A percentile compares a stretch with the other conserved stretches of the same genome.
Conservation (phyloP, 2,888 invertebrate species). For the Drosophila koepferae region DNA sequence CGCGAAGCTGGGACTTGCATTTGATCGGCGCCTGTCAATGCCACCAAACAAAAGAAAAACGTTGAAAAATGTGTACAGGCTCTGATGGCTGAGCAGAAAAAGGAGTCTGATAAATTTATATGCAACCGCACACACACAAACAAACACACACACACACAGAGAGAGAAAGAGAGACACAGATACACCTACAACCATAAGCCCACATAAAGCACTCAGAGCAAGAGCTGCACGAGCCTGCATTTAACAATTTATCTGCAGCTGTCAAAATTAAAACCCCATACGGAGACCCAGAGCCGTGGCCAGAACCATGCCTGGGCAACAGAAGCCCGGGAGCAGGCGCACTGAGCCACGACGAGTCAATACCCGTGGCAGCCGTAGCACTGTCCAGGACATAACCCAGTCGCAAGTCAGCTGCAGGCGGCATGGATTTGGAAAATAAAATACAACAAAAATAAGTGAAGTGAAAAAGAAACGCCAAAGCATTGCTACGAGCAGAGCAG, state of each 20-base stretch:
- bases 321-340: constrained; percentile 35
- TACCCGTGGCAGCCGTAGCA: constrained; percentile 72
- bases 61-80: constrained; percentile 72
- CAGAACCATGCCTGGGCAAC: constrained; percentile 27
- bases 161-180: not conserved
- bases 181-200: constrained; percentile 71
- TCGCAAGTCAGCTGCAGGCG: constrained; percentile 78
- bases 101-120: constrained; percentile 72
- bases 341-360: constrained; percentile 76
- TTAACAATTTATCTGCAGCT: constrained; percentile 85
- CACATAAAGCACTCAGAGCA: constrained; percentile 75
- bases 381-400: constrained; percentile 72
- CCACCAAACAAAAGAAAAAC: constrained; percentile 74
- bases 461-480: constrained; percentile 19
- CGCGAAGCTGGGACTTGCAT: constrained; percentile 52
- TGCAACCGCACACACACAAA: constrained; percentile 56
- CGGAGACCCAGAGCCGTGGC: constrained; percentile 58
- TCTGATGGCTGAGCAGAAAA: constrained; percentile 64
- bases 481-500: not conserved
- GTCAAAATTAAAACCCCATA: constrained; percentile 84
- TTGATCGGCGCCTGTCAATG: constrained; percentile 79
- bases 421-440: constrained; percentile 62
- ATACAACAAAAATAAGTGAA: constrained; percentile 25
- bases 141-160: constrained; percentile 4
- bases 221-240: constrained; percentile 73